Evolutionary conservation across 2,113 vertebrate species (phyloP), one percentile per base, ranked within the genome.

Genomic region (Carassius gibelio): DNA sequence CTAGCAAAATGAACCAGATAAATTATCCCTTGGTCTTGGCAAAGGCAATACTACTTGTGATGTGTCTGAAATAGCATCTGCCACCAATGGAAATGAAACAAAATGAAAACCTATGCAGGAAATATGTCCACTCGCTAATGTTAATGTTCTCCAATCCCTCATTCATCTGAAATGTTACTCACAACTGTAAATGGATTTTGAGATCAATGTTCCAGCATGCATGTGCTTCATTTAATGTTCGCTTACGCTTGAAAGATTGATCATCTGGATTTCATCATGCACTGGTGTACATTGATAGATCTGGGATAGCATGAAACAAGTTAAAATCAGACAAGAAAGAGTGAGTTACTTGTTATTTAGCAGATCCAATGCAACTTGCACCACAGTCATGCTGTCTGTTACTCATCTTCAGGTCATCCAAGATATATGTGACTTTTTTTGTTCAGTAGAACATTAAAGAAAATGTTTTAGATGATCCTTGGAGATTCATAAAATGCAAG

Each of bases 121-220:
- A 66, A 66, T 26, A 66, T 66, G 64, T 6, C 64, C 26, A 30
- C 13, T 66, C 64, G 4, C 10, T 66, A 59, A 59, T 59, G 57
- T 15, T 30, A 30, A 66, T 66, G 64, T 66, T 30, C 26, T 66
- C 64, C n/a, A 30, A 66, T 66, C 64, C 64, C 13, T 66, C 64
- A 66, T 66, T 23, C 13, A 15, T 66, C 64, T 66, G 64, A 30
- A 30, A 66, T 23, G 64, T 66, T 66, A 66, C 26, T 30, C 64
- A 66, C n/a, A 14, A 26, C 64, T 66, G 64, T 30, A 66, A 66
- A 66, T 66, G 11, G 64, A 66, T 66, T 66, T 66, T 66, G 26
- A 26, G 64, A 66, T 66, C 64, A 66, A 66, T 66, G 64, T 66
- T 66, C 64, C 64, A 66, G 30, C 52, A 2, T 75, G 74, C 74